Evolutionary conservation across 1,140 invertebrate genomes (phyloP).

Genomic region (Microplitis mediator): DNA sequence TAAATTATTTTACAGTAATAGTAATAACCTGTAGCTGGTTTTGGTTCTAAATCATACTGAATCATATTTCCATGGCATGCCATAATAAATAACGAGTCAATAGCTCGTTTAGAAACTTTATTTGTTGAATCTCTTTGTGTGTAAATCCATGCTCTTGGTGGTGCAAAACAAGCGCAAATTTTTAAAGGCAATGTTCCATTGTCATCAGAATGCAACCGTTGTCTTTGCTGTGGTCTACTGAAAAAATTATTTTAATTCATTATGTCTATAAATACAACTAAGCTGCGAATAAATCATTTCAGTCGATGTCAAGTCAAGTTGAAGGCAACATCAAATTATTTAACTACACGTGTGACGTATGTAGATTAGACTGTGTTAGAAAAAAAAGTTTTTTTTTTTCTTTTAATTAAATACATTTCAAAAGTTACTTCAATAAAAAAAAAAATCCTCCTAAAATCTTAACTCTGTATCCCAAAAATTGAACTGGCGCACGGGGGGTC

Average conservation of each 20-base stretch:
- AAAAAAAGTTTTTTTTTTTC: too few relatives aligned
- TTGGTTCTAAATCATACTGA: constrained; percentile 90
- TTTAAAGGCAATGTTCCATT: constrained; percentile 68
- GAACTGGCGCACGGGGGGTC: too few relatives aligned
- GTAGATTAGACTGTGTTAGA: too few relatives aligned
- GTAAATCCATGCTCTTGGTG: constrained; percentile 76
- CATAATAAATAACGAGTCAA: constrained; percentile 90
- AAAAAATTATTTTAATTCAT: constrained; percentile 11
- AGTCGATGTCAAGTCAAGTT: too few relatives aligned
- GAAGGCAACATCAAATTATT: too few relatives aligned
- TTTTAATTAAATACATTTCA: too few relatives aligned
- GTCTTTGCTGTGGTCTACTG: constrained; percentile 59
- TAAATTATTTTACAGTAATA: too few relatives aligned
- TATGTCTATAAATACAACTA: not conserved
- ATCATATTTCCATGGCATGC: constrained; percentile 85
- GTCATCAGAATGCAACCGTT: constrained; percentile 72
- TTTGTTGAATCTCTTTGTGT: constrained; percentile 64
- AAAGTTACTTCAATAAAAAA: too few relatives aligned
- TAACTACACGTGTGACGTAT: too few relatives aligned
- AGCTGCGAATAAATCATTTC: not conserved
- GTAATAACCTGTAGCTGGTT: constrained; percentile 67
- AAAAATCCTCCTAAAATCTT: too few relatives aligned
- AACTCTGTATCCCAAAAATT: too few relatives aligned
- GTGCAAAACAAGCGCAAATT: constrained; percentile 80
- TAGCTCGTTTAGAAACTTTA: constrained; percentile 64